Conservation (phyloP, 1,140 invertebrate species). For the Hydropsyche tenuis region DNA sequence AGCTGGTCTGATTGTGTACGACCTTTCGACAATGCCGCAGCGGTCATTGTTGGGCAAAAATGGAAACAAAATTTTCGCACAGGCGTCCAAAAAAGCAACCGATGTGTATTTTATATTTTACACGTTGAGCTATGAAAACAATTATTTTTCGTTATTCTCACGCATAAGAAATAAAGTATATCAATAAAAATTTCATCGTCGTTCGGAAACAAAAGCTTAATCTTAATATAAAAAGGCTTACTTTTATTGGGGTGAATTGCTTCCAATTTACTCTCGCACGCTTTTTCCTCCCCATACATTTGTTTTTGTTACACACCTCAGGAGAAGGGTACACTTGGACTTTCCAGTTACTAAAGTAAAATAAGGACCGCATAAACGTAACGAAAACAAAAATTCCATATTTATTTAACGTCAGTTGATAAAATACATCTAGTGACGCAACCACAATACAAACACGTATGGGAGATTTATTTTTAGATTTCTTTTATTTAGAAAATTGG, state of each 20-base stretch:
- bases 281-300: neutral
- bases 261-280: conserved; percentile 24
- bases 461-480: too few species aligned
- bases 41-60: neutral
- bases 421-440: too few species aligned
- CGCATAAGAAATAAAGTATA: neutral
- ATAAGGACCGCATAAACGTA: neutral
- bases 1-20: conserved; percentile 20
- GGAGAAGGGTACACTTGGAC: neutral
- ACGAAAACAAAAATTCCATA: conserved; percentile 1
- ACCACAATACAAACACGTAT: too few species aligned
- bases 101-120: neutral
- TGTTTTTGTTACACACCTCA: conserved; percentile 24
- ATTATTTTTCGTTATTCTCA: neutral
- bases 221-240: conserved; percentile 13
- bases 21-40: conserved; percentile 9
- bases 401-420: neutral
- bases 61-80: neutral
- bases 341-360: conserved; percentile 7
- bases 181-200: neutral
- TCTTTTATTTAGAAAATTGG: too few species aligned
- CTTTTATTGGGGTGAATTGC: conserved; percentile 32
- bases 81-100: neutral
- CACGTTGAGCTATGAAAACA: neutral
- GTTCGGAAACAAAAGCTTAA: conserved; percentile 11